Evolutionary conservation across 2,888 invertebrate species (phyloP).

Genomic region (Lycophotia porphyrea): DNA sequence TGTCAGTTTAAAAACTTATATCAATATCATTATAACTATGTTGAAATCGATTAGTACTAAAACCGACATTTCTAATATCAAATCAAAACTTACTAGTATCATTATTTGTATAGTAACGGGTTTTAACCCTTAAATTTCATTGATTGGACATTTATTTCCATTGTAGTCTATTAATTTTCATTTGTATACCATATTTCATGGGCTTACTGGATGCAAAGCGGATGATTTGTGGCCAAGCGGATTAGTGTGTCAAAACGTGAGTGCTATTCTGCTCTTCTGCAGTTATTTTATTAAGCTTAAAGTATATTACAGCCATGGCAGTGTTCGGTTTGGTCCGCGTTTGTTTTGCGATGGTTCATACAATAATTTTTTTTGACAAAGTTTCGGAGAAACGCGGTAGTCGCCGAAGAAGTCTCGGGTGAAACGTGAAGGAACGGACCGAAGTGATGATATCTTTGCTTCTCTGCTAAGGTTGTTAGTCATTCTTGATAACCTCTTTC

Average conservation of each 20-base stretch:
- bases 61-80: not conserved
- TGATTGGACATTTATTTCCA: conserved; percentile 8
- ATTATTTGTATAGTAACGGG: no score
- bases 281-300: not conserved
- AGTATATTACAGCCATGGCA: not conserved
- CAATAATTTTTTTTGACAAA: no score
- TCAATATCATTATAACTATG: no score
- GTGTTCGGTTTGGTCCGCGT: not conserved
- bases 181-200: conserved; percentile 26
- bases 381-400: no score
- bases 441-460: no score
- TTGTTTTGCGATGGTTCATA: not conserved
- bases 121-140: not conserved
- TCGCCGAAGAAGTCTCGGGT: no score
- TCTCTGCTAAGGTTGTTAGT: no score
- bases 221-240: conserved; percentile 14
- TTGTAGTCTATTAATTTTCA: conserved; percentile 16
- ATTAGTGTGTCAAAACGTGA: conserved; percentile 3
- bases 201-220: conserved; percentile 17
- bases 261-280: not conserved
- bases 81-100: not conserved
- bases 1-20: no score
- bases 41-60: no score
- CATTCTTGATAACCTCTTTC: no score
- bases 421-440: no score